Conservation (phyloP, 2,888 invertebrate genomes). For the Sipha maydis region DNA sequence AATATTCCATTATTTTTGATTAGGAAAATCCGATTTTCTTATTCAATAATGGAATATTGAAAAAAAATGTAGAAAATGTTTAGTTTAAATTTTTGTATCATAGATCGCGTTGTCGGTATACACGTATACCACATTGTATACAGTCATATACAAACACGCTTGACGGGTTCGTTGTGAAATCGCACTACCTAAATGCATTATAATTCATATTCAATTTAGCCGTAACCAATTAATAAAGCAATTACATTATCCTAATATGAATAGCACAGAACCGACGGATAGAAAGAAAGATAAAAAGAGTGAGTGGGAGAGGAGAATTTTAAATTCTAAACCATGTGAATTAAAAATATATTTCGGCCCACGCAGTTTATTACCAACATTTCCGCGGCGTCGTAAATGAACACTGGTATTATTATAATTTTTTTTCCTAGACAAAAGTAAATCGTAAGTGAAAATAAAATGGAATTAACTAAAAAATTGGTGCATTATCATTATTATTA, state of each 20-base stretch:
- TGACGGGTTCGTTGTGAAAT: constrained; percentile 5
- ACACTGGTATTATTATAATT: not conserved
- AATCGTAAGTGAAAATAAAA: constrained; percentile 32
- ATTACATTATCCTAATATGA: constrained; percentile 6
- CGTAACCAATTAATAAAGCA: constrained; percentile 25
- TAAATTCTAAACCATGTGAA: not conserved
- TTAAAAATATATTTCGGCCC: not conserved
- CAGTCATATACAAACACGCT: not conserved
- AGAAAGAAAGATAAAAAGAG: not conserved
- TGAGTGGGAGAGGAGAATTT: not conserved
- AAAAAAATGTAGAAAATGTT: too few species aligned
- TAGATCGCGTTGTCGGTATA: constrained; percentile 17
- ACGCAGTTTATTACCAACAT: constrained; percentile 23
- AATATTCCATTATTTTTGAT: too few species aligned
- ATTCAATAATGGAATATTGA: too few species aligned
- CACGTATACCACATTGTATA: not conserved
- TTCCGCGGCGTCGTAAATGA: constrained; percentile 10
- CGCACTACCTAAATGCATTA: not conserved
- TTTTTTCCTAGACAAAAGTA: constrained; percentile 21
- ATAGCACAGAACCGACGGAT: not conserved
- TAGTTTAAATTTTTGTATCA: not conserved
- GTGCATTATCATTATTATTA: not conserved
- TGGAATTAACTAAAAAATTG: constrained; percentile 34
- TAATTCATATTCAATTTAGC: constrained; percentile 34
- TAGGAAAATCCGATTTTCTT: too few species aligned